These are phyloP conservation scores for Trypoxylon attenuatum DNA, from an alignment of 2,888 invertebrate species.

Conservation along the genomic window DNA sequence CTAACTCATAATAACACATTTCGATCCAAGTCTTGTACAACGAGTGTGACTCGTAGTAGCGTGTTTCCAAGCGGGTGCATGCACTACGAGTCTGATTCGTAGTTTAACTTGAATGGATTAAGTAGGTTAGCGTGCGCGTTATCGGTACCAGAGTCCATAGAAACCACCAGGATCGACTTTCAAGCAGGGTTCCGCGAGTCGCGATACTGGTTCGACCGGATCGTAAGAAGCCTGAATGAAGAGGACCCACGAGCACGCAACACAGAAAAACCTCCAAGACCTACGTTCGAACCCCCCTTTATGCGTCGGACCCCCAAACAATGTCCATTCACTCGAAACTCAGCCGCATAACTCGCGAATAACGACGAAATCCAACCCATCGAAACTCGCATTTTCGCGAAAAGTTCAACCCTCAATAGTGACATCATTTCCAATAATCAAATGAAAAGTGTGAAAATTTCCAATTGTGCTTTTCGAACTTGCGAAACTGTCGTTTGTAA, in stretches of 20 bases:
- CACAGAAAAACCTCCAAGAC: constrained; percentile 43
- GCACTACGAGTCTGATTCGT: too few relatives aligned
- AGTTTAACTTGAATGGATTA: constrained; percentile 7
- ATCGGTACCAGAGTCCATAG: constrained; percentile 31
- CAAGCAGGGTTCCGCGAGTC: constrained; percentile 38
- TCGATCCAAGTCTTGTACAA: too few relatives aligned
- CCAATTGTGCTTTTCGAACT: not conserved
- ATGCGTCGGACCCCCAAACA: constrained; percentile 28
- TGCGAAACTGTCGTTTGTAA: not conserved
- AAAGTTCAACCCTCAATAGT: not conserved
- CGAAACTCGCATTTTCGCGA: not conserved
- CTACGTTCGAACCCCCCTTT: constrained; percentile 23
- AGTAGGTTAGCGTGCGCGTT: constrained; percentile 37
- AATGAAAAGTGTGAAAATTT: too few relatives aligned
- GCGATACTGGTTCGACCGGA: constrained; percentile 62
- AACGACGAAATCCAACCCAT: constrained; percentile 22
- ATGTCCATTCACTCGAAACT: constrained; percentile 48
- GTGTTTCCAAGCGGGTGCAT: too few relatives aligned
- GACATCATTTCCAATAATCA: too few relatives aligned
- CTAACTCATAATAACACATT: too few relatives aligned
- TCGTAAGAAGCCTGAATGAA: constrained; percentile 60
- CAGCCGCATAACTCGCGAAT: constrained; percentile 32
- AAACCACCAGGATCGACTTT: constrained; percentile 53
- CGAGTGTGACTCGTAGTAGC: too few relatives aligned
- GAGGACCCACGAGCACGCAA: constrained; percentile 42